A percentile compares a stretch with the other conserved stretches of the same genome.
These are phyloP conservation scores for Scaptomyza hsui DNA, from an alignment of 1,140 invertebrate species.

Conservation along the genomic window DNA sequence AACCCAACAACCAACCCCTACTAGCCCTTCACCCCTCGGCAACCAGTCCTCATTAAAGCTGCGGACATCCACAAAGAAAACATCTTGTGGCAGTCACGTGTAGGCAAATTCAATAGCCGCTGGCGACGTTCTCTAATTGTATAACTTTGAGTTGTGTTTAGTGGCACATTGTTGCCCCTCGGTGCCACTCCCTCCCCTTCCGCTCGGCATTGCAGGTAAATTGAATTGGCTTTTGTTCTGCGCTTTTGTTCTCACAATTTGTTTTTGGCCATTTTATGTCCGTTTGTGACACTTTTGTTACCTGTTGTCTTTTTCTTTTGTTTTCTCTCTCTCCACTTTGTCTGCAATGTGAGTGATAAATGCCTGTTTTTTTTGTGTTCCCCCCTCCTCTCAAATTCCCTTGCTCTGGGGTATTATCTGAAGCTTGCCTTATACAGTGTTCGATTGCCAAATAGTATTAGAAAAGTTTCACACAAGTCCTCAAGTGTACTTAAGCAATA, in stretches of 20 bases:
- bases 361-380: background rate
- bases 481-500: no score
- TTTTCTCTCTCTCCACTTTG: background rate
- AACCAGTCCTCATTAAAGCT: background rate
- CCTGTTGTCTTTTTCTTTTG: background rate
- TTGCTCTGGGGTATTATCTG: no score
- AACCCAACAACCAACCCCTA: background rate
- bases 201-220: background rate
- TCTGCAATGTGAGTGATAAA: constrained; percentile 26
- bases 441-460: no score
- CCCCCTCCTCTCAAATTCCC: no score
- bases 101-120: constrained; percentile 21
- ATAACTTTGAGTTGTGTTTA: constrained; percentile 14
- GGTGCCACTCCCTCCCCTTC: background rate
- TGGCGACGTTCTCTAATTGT: constrained; percentile 33
- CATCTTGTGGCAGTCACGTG: constrained; percentile 27
- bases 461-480: no score
- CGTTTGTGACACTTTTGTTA: constrained; percentile 13
- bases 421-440: no score
- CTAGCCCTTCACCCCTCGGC: background rate
- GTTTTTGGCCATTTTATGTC: constrained; percentile 2
- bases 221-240: constrained; percentile 31
- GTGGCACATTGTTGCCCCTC: background rate
- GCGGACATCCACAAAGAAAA: background rate
- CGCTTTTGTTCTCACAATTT: constrained; percentile 1